Evolutionary conservation across 2,888 invertebrate genomes (phyloP).

Genomic region (Noctua pronuba): DNA sequence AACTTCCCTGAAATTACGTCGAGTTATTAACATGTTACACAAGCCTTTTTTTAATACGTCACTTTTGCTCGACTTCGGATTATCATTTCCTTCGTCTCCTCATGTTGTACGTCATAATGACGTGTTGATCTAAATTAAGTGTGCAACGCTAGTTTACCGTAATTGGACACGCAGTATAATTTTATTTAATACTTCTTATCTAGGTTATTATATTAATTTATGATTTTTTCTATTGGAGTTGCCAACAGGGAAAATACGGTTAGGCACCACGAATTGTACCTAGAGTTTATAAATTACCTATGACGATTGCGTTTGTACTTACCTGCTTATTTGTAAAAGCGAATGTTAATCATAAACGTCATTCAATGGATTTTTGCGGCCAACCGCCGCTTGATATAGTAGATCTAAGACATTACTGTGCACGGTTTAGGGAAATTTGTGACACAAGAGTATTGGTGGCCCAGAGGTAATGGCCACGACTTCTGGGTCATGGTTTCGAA

Average conservation of each 20-base stretch:
- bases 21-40: neutral
- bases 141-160: slow-evolving; percentile 10
- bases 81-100: neutral
- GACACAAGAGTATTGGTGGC: neutral
- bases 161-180: neutral
- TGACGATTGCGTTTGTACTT: slow-evolving; percentile 5
- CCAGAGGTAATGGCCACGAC: neutral
- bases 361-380: neutral
- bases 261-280: neutral
- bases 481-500: neutral
- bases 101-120: slow-evolving; percentile 12
- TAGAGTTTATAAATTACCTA: slow-evolving; percentile 15
- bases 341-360: neutral
- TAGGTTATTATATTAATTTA: neutral
- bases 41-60: neutral
- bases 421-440: neutral
- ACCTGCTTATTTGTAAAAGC: slow-evolving; percentile 7
- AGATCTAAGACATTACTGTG: neutral
- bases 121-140: slow-evolving; percentile 29
- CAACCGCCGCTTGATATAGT: neutral
- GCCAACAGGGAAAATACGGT: slow-evolving; percentile 8
- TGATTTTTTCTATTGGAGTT: neutral
- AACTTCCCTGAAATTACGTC: neutral
- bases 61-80: neutral
- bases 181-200: neutral